Base-by-base conservation (phyloP, 2,113 vertebrate species). In the Hystrix brachyura region DNA sequence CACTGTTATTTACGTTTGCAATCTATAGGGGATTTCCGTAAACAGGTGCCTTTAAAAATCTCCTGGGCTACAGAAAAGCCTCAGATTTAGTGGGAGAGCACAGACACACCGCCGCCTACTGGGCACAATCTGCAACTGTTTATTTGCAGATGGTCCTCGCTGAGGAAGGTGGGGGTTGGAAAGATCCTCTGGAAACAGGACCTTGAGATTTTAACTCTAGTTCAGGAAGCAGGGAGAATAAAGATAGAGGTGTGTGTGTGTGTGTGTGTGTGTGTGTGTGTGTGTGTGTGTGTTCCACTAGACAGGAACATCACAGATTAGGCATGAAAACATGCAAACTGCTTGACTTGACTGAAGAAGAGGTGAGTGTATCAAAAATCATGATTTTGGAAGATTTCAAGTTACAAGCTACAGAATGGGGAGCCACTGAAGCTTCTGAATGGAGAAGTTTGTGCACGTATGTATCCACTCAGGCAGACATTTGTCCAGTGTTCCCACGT, bases 61-160 rank as follows among this genome's bases (percentile, higher is more conserved):
- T 71, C 27, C n/a, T 7, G 23, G 78, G 43, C 29, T 80, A 53
- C n/a, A 60, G 78, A 62, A 29, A 71, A 55, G 6, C 48, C 48
- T 67, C 11, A 32, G 34, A 48, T 19, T 69, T 43, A 38, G 25
- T 46, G 82, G 79, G 82, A 96, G 88, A 76, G 62, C 89, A 76
- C 90, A 93, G 46, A 38, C 38, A 96, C 59, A 71, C 59, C 82
- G 87, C 96, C 97, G 97, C 74, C 97, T 98, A 84, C 96, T 74
- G 96, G 97, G 83, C 32, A 71, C 21, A 18, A 62, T 64, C 60
- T 72, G 59, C 53, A 96, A 96, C 57, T 93, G 83, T 76, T 84
- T 81, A 57, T 21, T 88, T 64, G 67, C 64, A 1, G 5, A 55
- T 19, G 72, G n/a, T 78, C 17, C 12, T 6, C 14, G 25, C 21